These are phyloP conservation scores for Leptinotarsa rubiginosa DNA, from an alignment of 2,888 invertebrate species.

Conservation along the genomic window DNA sequence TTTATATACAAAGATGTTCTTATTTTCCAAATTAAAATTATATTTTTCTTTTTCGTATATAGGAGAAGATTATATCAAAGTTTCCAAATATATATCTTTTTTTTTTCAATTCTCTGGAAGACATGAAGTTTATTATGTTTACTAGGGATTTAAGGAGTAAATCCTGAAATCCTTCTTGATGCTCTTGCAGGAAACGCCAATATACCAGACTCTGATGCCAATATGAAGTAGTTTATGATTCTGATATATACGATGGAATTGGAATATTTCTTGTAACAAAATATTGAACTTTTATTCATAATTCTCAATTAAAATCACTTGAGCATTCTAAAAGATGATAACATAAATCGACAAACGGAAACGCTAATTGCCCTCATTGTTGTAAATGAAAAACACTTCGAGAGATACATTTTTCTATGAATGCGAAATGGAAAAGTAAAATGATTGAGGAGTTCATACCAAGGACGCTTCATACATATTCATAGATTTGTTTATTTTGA, in stretches of 20 bases:
- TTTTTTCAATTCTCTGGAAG: constrained; percentile 5
- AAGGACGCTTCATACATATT: constrained; percentile 41
- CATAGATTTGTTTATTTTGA: constrained; percentile 46
- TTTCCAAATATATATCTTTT: neutral
- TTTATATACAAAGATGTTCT: no score
- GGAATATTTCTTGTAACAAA: neutral
- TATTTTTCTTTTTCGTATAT: no score
- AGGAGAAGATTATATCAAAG: no score
- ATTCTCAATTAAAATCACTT: neutral
- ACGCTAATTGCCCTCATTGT: constrained; percentile 40
- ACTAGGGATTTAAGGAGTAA: constrained; percentile 20
- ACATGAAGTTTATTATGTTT: constrained; percentile 24
- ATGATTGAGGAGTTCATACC: constrained; percentile 30
- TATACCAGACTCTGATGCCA: neutral
- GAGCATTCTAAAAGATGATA: no score
- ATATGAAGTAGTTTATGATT: constrained; percentile 9
- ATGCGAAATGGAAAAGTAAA: constrained; percentile 26
- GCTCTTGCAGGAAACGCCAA: constrained; percentile 2
- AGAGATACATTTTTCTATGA: constrained; percentile 39
- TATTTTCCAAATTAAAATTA: neutral
- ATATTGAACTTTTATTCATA: neutral
- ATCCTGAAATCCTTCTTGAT: constrained; percentile 19
- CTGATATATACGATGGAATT: neutral
- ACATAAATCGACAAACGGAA: constrained; percentile 38
- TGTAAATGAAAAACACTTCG: constrained; percentile 30